phyloP scores from a whole-genome alignment of 2,113 vertebrate species.

The Mungos mungo region DNA sequence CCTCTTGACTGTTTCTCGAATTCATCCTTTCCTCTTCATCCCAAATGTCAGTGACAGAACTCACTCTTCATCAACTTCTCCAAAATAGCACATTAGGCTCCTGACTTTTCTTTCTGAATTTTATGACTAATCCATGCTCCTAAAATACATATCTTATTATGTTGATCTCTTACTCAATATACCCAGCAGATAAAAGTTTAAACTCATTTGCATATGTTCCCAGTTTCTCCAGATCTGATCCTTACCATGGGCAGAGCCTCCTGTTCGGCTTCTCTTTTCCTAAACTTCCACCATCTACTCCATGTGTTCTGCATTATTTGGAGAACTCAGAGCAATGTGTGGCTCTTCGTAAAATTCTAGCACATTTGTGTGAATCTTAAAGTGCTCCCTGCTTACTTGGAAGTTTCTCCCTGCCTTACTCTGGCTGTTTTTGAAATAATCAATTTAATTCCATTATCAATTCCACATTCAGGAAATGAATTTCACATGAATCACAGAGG shows the following conservation, averaged over 20 bases:
- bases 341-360: neutral
- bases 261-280: neutral
- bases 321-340: neutral
- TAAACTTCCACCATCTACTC: neutral
- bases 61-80: neutral
- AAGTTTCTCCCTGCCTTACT: neutral
- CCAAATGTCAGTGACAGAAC: neutral
- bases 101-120: neutral
- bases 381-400: neutral
- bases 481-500: constrained; percentile 14
- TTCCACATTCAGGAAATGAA: neutral
- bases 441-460: constrained; percentile 27
- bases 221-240: neutral
- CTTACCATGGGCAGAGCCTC: neutral
- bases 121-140: neutral
- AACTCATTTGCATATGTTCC: neutral
- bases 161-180: constrained; percentile 4
- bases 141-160: neutral
- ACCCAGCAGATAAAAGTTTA: neutral
- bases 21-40: neutral
- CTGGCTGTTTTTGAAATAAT: constrained; percentile 4
- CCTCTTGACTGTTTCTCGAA: neutral
- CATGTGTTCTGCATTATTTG: neutral
- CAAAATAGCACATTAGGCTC: neutral
- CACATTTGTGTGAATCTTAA: neutral